Conservation (phyloP, 2,113 vertebrate genomes). For the Phalacrocorax brasilianus region DNA sequence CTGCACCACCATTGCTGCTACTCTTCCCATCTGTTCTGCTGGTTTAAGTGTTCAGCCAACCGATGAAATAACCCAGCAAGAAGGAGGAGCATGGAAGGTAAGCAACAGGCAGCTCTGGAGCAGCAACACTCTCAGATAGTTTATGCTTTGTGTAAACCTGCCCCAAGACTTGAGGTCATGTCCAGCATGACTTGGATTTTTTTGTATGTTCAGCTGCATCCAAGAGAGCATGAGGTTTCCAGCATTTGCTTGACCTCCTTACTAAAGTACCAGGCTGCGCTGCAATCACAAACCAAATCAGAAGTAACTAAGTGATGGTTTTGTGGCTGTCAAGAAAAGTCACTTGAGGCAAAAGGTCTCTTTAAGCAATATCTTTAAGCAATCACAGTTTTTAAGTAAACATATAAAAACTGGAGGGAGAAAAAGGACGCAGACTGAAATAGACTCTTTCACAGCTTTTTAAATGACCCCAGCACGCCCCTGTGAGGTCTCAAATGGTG, state of each 20-base stretch:
- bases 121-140: accelerated
- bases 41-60: neutral
- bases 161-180: neutral
- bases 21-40: neutral
- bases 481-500: neutral
- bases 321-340: slow-evolving; percentile 14
- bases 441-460: neutral
- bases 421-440: neutral
- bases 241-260: neutral
- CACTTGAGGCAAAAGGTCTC: slow-evolving; percentile 7
- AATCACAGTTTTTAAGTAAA: slow-evolving; percentile 7
- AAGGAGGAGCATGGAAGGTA: neutral
- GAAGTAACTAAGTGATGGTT: neutral
- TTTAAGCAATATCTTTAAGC: neutral
- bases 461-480: neutral
- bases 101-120: accelerated
- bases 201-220: neutral
- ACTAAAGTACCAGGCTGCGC: neutral
- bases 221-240: neutral
- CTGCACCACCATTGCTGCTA: neutral
- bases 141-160: neutral
- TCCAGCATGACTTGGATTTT: neutral
- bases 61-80: neutral
- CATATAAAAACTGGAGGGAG: neutral
- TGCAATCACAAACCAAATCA: slow-evolving; percentile 1